Conservation (phyloP, 2,888 invertebrate genomes). For the Oeneis ivallda region DNA sequence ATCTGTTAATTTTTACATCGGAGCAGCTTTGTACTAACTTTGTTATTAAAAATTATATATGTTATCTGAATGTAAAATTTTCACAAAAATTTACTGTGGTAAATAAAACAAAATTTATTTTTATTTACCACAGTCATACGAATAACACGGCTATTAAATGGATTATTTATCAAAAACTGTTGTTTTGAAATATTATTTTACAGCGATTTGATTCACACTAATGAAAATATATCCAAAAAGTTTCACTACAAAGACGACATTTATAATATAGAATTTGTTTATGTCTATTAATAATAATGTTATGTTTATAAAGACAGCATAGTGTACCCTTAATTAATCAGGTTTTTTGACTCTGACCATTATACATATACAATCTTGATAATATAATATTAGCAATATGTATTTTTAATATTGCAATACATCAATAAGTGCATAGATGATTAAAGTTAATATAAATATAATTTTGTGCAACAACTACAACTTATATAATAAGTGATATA, state of each 20-base stretch:
- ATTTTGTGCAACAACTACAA: conserved; percentile 32
- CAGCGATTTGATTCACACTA: conserved; percentile 22
- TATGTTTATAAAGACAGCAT: conserved; percentile 44
- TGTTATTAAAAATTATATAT: too few relatives aligned
- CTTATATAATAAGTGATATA: conserved; percentile 28
- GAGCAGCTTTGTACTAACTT: too few relatives aligned
- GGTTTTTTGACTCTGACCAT: conserved; percentile 69
- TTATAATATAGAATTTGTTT: conserved; percentile 34
- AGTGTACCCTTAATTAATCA: conserved; percentile 57
- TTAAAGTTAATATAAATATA: conserved; percentile 21
- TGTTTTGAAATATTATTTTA: conserved; percentile 17
- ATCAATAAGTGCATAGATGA: conserved; percentile 41
- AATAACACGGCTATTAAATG: background rate
- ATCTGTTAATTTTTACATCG: too few relatives aligned
- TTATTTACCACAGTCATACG: too few relatives aligned
- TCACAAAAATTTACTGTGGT: too few relatives aligned
- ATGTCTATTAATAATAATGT: conserved; percentile 23
- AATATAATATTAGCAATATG: conserved; percentile 15
- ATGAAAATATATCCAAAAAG: conserved; percentile 18
- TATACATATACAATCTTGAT: conserved; percentile 32
- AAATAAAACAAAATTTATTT: too few relatives aligned
- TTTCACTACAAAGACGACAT: conserved; percentile 33
- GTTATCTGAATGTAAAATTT: too few relatives aligned
- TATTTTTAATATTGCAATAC: conserved; percentile 32
- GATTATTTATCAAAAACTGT: background rate